Base-by-base conservation (phyloP, 2,113 vertebrate genomes). In the Osmerus mordax region DNA sequence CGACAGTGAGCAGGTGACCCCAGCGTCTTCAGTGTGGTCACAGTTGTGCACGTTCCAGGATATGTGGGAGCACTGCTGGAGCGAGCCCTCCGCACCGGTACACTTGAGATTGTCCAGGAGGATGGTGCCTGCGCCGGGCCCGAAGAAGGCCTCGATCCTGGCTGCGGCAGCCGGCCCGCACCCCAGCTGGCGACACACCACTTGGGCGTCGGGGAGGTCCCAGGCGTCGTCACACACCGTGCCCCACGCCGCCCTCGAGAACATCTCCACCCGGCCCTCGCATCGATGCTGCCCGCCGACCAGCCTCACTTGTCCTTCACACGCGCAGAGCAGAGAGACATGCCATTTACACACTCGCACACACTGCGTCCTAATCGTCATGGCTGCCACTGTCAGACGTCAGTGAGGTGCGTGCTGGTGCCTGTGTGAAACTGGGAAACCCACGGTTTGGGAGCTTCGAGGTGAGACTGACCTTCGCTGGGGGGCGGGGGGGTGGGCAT, bases 61-160 rank as follows among this genome's bases (percentile, higher is more conserved):
- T 90, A 98, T 99, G 85, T 98, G 95, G 55, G 96, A 98, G 89
- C 97, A 99, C 19, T 87, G 84, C 60, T 89, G 82, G 80, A 99
- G 90, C 0, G 91, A 91, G 18, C 79, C 76, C 85, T 99, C 97
- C 0, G 81, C 74, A 18, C 97, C 97, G 2, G 66, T 93, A 88
- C 97, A 99, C 84, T 99, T 99, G 71, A 99, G 94, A 86, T 98
- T 99, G 94, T 98, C 96, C 16, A 99, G 85, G 79, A 94, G 93
- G 82, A 99, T 98, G 76, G 86, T 90, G 70, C 97, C 97, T 0
- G 2, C 72, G 25, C 97, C 97, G 0, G 59, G 92, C 65, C 97
- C 97, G 0, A 95, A 98, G 67, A 70, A 91, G 0, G 96, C 93
- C 71, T 95, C 92, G 0, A 78, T 91, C 56, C 80, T 80, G 21